Percentiles rank a stretch among this genome's conserved stretches.
phyloP scores from a whole-genome alignment of 2,888 invertebrate genomes.

The Apeira syringaria region DNA sequence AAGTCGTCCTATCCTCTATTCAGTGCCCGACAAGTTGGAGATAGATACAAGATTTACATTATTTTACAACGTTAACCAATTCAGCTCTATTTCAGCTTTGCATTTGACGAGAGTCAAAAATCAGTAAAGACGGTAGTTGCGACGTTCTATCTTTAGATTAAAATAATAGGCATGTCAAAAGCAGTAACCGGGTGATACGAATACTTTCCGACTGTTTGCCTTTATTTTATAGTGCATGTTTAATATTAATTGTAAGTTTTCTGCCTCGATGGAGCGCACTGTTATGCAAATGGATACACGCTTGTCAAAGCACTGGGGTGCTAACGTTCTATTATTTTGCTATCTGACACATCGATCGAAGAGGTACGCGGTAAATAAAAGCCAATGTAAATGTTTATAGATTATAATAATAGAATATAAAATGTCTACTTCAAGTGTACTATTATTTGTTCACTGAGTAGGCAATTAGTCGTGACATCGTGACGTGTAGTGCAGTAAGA shows the following conservation, averaged over 20 bases:
- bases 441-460: neutral
- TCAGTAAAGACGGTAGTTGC: slow-evolving; percentile 27
- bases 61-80: slow-evolving; percentile 1
- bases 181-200: slow-evolving; percentile 66
- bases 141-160: slow-evolving; percentile 36
- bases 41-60: neutral
- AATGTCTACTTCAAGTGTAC: too few species aligned
- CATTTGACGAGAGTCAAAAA: neutral
- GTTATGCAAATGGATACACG: slow-evolving; percentile 31
- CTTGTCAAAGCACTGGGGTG: slow-evolving; percentile 60
- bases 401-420: neutral
- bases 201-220: slow-evolving; percentile 76
- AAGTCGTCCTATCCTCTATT: slow-evolving; percentile 2
- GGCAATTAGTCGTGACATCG: neutral
- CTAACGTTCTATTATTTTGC: slow-evolving; percentile 6
- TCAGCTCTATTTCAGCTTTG: neutral
- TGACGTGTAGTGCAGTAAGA: neutral
- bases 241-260: slow-evolving; percentile 81
- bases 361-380: neutral
- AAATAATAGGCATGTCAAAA: slow-evolving; percentile 78
- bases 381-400: neutral
- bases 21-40: neutral
- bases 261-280: slow-evolving; percentile 46
- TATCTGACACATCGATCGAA: neutral
- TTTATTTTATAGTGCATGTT: slow-evolving; percentile 79